These are phyloP conservation scores for Odontamblyopus rebecca DNA, from an alignment of 2,797 vertebrate species.

Conservation along the genomic window DNA sequence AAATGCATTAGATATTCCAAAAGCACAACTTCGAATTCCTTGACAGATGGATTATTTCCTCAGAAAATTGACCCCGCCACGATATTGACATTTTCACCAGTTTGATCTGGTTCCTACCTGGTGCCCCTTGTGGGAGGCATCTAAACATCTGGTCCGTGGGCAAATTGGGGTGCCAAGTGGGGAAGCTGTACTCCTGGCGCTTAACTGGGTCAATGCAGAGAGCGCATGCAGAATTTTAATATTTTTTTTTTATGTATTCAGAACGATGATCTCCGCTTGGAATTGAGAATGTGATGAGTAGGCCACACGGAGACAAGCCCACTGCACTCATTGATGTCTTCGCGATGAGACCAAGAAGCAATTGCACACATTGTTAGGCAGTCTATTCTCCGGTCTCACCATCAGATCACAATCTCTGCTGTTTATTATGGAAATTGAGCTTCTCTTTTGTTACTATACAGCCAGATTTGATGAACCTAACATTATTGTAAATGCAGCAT, in stretches of 20 bases:
- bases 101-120: constrained; percentile 59
- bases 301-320: constrained; percentile 17
- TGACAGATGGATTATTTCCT: constrained; percentile 59
- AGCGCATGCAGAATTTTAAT: constrained; percentile 30
- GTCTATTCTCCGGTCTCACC: background rate
- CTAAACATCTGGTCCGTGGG: constrained; percentile 58
- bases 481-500: constrained; percentile 1
- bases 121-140: constrained; percentile 40
- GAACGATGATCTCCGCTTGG: constrained; percentile 16
- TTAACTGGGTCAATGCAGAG: constrained; percentile 48
- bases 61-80: constrained; percentile 31
- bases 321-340: background rate
- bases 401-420: constrained; percentile 5
- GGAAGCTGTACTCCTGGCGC: constrained; percentile 30
- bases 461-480: constrained; percentile 5
- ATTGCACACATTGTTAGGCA: constrained; percentile 3
- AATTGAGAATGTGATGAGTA: constrained; percentile 14
- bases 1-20: constrained; percentile 42
- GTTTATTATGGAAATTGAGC: constrained; percentile 6
- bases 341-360: background rate
- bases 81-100: constrained; percentile 45
- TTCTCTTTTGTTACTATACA: constrained; percentile 1
- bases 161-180: constrained; percentile 54
- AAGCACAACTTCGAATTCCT: constrained; percentile 45
- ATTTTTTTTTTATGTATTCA: constrained; percentile 18